Evolutionary conservation across 2,888 invertebrate genomes (phyloP), one percentile per base, ranked within the genome.

Genomic region (Stenichneumon culpator): DNA sequence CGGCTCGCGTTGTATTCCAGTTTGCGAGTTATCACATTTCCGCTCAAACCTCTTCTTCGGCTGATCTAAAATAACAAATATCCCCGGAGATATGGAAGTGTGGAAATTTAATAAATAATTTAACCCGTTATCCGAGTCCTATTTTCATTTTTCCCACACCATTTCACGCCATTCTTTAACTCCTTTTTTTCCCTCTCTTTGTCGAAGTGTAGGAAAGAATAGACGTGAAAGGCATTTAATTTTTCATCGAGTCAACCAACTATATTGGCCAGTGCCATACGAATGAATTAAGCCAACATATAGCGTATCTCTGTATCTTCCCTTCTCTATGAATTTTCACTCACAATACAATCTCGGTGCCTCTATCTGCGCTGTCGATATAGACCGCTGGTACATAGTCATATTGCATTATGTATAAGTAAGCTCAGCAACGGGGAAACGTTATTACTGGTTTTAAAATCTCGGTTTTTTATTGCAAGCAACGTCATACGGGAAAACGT

Each of bases 161-260:
- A 47, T 65, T 75, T 60, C 39, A 47, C 50, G 44, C 39, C 52
- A 50, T 82, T 22, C 28, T 52, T 63, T 44, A 22, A 36, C 16
- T 32, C 39, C 60, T 60, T 63, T 68, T 77, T 82, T 69, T 39
- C 32, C 16, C 57, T 79, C 57, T 75, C 63, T 79, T 75, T 65
- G 60, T 52, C 65, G 50, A 70, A 60, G 67, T 67, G 54, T 52
- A 69, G 69, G 72, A 83, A 89, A 90, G 86, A 90, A 88, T 89
- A 86, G 86, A 86, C 82, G 84, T 82, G 87, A 82, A 88, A 88
- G 88, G 84, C 83, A 86, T 88, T 89, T 88, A 90, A 90, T 90
- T 87, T 90, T 90, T 90, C 89, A 90, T 90, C 83, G 77, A 79
- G 83, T 84, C 75, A 67, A 70, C 83, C 79, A 83, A 83, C 83